phyloP scores from a whole-genome alignment of 2,888 invertebrate genomes.

The Ophion ventricosus region DNA sequence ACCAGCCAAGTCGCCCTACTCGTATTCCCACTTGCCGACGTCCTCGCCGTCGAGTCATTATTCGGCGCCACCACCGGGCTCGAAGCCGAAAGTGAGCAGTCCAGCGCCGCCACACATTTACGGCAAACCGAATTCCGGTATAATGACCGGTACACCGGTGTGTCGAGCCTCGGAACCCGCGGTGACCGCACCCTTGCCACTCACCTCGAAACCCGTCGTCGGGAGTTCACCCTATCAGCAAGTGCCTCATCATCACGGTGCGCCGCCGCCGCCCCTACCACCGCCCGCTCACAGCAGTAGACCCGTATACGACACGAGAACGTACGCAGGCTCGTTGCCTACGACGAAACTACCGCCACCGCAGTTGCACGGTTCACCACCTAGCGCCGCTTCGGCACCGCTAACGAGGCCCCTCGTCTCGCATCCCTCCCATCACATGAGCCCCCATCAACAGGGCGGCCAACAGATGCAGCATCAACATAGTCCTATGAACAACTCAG shows the following conservation, averaged over 20 bases:
- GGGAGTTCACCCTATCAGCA: slow-evolving; percentile 85
- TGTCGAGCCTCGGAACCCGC: slow-evolving; percentile 83
- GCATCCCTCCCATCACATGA: slow-evolving; percentile 75
- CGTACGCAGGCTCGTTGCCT: slow-evolving; percentile 76
- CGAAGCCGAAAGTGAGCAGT: slow-evolving; percentile 87
- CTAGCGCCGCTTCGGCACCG: slow-evolving; percentile 80
- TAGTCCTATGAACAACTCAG: slow-evolving; percentile 72
- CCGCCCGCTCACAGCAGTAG: slow-evolving; percentile 83
- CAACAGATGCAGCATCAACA: slow-evolving; percentile 69
- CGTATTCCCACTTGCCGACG: slow-evolving; percentile 83
- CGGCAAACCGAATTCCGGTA: slow-evolving; percentile 86
- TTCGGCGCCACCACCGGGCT: slow-evolving; percentile 84
- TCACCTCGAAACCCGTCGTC: slow-evolving; percentile 84
- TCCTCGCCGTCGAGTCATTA: slow-evolving; percentile 84
- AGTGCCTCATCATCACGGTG: slow-evolving; percentile 84
- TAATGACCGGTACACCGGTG: slow-evolving; percentile 85
- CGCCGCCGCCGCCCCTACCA: slow-evolving; percentile 83
- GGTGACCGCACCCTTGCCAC: slow-evolving; percentile 84
- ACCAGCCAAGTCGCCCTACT: slow-evolving; percentile 82
- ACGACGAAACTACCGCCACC: slow-evolving; percentile 82
- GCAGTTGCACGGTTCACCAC: slow-evolving; percentile 82
- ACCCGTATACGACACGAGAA: slow-evolving; percentile 82
- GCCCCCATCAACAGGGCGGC: slow-evolving; percentile 70
- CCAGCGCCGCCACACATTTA: slow-evolving; percentile 91
- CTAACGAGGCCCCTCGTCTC: slow-evolving; percentile 78